Evolutionary conservation across 64 coral and sea anemone genomes (phyloP), one percentile per base, ranked within the genome.

Genomic region (Montipora cactus): DNA sequence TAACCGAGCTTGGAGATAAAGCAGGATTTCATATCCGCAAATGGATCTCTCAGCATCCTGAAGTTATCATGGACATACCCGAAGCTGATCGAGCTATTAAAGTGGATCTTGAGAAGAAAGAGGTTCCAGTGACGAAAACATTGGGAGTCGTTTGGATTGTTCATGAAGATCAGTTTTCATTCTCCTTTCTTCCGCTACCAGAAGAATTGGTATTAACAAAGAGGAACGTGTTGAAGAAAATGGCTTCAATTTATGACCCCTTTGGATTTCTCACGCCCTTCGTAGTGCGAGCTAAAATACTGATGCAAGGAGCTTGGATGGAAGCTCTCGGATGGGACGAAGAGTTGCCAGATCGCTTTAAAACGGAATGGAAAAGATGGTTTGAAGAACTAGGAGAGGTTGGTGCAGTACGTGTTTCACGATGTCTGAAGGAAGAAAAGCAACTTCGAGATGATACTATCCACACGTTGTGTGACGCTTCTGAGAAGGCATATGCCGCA

Each of bases 401-500:
- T 92, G 86, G 70, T 68, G 13, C 88, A n/a, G 57, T 96, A 13
- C 75, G 73, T 84, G 80, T 93, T 78, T 72, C 77, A 73, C 72
- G 70, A 47, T 94, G 88, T 84, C 67, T 87, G 46, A 91, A 92
- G 71, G 70, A 80, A 69, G 77, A 75, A 14, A 71, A 80, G 3
- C 48, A 79, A 22, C 73, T 96, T 76, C 51, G n/a, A 20, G 67
- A 79, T 51, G 49, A 86, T 57, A 90, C 74, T 76, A 68, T 96
- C 25, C 95, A 94, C 61, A 96, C 80, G 4, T 93, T 87, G 13
- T 87, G 84, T 22, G 91, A 87, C 55, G 87, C 87, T 5, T 96
- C 91, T 12, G 75, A 90, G 67, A 92, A 89, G 45, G 84, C 95
- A 9, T 96, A 96, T 83, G 95, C 89, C 45, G 89, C 94, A 44